These are phyloP conservation scores for Pao palembangensis DNA, from an alignment of 2,113 vertebrate genomes.

Conservation along the genomic window DNA sequence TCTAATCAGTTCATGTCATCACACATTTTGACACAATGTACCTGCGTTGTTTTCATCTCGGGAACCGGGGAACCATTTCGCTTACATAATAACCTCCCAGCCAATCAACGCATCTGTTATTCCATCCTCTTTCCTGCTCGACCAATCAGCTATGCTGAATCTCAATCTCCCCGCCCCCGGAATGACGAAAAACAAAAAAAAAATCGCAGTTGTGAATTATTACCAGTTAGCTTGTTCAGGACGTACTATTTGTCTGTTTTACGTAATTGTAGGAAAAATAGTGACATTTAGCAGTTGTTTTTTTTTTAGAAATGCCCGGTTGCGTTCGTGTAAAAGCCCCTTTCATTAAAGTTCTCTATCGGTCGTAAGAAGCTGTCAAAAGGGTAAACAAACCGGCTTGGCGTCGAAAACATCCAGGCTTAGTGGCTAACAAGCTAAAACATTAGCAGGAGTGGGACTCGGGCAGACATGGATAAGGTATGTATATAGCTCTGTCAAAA, in stretches of 20 bases:
- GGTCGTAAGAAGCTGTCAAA: background rate
- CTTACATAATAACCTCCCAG: slow-evolving; percentile 15
- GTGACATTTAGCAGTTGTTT: background rate
- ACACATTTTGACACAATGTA: background rate
- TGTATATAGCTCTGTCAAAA: background rate
- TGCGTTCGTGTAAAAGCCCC: background rate
- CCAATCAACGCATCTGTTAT: slow-evolving; percentile 23
- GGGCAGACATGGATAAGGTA: slow-evolving; percentile 63
- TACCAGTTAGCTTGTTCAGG: slow-evolving; percentile 20
- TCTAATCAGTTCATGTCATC: too few relatives aligned
- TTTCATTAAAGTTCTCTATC: background rate
- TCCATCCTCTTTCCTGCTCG: background rate
- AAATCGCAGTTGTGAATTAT: slow-evolving; percentile 49
- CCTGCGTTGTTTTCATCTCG: slow-evolving; percentile 19
- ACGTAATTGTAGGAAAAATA: background rate
- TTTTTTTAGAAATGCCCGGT: background rate
- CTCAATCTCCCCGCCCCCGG: slow-evolving; percentile 18
- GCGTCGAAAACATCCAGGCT: slow-evolving; percentile 34
- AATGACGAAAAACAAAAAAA: slow-evolving; percentile 55
- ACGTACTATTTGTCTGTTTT: background rate
- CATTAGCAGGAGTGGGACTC: slow-evolving; percentile 22
- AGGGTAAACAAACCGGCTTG: slow-evolving; percentile 23
- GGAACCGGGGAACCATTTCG: slow-evolving; percentile 1
- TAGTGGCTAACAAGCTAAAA: slow-evolving; percentile 19
- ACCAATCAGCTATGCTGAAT: slow-evolving; percentile 29